These are phyloP conservation scores for Perca flavescens DNA, from an alignment of 2,113 vertebrate species.

Conservation along the genomic window DNA sequence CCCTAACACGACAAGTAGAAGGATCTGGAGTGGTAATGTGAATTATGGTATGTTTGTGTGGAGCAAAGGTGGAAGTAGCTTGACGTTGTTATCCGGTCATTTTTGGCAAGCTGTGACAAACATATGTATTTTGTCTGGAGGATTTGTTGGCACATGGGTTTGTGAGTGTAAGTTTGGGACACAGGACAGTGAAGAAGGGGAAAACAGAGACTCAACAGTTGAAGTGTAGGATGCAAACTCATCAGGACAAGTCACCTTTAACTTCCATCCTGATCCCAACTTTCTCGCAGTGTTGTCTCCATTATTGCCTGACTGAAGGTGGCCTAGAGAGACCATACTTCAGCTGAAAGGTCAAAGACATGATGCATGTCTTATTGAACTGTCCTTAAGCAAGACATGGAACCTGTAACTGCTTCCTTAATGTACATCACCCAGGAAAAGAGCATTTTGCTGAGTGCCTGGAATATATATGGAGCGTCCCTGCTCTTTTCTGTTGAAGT, in stretches of 20 bases:
- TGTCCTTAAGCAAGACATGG: conserved; percentile 22
- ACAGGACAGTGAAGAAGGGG: conserved; percentile 10
- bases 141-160: neutral
- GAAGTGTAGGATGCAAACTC: conserved; percentile 20
- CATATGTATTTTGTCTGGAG: neutral
- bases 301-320: neutral
- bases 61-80: neutral
- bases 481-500: conserved; percentile 24
- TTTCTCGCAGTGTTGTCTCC: conserved; percentile 2
- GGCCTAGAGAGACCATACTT: conserved; percentile 9
- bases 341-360: conserved; percentile 49
- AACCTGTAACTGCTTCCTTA: conserved; percentile 19
- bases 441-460: conserved; percentile 30
- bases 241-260: conserved; percentile 53
- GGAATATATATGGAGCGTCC: conserved; percentile 30
- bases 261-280: conserved; percentile 30
- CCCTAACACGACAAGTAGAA: no score
- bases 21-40: neutral
- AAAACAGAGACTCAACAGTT: conserved; percentile 30
- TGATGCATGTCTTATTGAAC: conserved; percentile 30
- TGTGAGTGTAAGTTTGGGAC: neutral
- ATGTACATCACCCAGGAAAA: conserved; percentile 26
- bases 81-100: neutral
- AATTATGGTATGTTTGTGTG: neutral
- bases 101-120: neutral